Evolutionary conservation across 2,888 invertebrate genomes (phyloP), one percentile per base, ranked within the genome.

Genomic region (Sphinx pinastri): DNA sequence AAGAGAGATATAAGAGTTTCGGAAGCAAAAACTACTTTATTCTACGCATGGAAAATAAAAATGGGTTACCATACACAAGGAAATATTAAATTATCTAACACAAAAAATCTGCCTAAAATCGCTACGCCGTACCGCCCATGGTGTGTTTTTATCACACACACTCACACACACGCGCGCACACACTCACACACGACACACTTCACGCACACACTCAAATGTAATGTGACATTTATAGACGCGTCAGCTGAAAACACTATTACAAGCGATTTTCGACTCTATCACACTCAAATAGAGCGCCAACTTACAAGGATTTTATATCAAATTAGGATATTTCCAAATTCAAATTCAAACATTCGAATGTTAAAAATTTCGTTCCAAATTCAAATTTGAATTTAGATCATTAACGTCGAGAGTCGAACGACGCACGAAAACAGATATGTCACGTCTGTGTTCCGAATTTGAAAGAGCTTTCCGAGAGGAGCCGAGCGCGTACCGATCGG

Each of bases 401-500:
- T 57, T 81, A 88, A 75, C 75, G 83, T 83, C 77, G 57, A 76
- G 72, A 81, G 73, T 87, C 67, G 68, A 60, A 60, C 78, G 76
- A 55, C 54, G 60, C 63, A 55, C 55, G 67, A 80, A 81, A 85
- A 88, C 81, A 86, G 89, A 89, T 90, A 89, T 88, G 90, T 90
- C 89, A 90, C 87, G 90, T 85, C 85, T 86, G 79, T 81, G 88
- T 86, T 89, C 88, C 88, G 90, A 89, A 89, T 91, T 89, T 82
- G 90, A 91, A 89, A 90, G 89, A 90, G 91, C 90, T 91, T 89
- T 84, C 91, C 93, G 93, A 92, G 83, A 73, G 73, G 72, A 75
- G 81, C 91, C 93, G 93, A 93, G 85, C 88, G 86, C 82, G 87
- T 93, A 93, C 93, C 93, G 93, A 93, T 93, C 93, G 86, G 89